phyloP scores from a whole-genome alignment of 2,113 vertebrate genomes.

The Promerops cafer region DNA sequence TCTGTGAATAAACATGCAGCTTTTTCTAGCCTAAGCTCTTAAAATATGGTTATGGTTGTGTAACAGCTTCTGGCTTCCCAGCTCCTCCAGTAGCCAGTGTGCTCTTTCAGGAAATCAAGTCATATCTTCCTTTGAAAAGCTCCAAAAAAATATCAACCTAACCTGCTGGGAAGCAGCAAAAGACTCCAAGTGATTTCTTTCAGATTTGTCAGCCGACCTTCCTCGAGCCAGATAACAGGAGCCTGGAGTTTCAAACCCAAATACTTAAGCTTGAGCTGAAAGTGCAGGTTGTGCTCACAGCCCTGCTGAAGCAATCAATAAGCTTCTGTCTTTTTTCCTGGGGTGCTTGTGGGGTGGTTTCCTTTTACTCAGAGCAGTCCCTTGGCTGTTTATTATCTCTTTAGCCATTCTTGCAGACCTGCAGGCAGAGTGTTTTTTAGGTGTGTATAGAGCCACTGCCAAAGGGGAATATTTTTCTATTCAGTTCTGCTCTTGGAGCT shows the following conservation, averaged over 20 bases:
- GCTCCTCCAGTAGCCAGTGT: not conserved
- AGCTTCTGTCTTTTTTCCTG: not conserved
- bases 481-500: not conserved
- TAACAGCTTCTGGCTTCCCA: constrained; percentile 2
- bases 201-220: not conserved
- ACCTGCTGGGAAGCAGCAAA: not conserved
- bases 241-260: not conserved
- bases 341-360: not conserved
- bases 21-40: constrained; percentile 30
- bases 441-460: not conserved
- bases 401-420: not conserved
- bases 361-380: not conserved
- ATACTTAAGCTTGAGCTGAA: not conserved
- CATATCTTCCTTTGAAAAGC: not conserved
- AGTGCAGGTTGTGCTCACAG: not conserved
- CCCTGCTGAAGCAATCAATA: not conserved
- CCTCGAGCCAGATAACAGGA: not conserved
- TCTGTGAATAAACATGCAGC: constrained; percentile 30
- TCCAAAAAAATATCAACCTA: not conserved
- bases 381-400: not conserved
- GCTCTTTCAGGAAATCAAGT: not conserved
- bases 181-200: not conserved
- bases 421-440: not conserved
- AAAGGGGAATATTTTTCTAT: not conserved
- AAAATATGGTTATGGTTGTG: constrained; percentile 2